Evolutionary conservation across 2,113 vertebrate species (phyloP).

Genomic region (Gymnocephalus cernua): DNA sequence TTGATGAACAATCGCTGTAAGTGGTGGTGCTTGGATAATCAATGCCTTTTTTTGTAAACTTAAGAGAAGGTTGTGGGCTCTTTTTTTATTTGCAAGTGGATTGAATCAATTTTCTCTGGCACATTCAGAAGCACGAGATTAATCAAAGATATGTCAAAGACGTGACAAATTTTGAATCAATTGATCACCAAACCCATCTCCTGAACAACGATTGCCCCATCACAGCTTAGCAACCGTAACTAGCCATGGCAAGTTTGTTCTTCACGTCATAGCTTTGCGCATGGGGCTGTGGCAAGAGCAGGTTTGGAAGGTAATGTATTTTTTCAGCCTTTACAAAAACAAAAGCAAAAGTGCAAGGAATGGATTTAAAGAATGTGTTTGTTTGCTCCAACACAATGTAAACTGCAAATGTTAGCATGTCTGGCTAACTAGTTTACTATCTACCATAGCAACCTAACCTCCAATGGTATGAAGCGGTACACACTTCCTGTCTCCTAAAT

Average conservation of each 20-base stretch:
- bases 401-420: not conserved
- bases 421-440: not conserved
- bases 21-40: slow-evolving; percentile 37
- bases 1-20: slow-evolving; percentile 37
- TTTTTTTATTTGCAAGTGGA: not conserved
- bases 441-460: too few species aligned
- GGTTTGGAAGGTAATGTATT: not conserved
- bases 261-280: not conserved
- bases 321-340: not conserved
- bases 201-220: not conserved
- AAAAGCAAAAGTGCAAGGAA: not conserved
- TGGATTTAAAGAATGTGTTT: not conserved
- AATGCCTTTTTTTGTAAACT: slow-evolving; percentile 36
- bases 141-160: slow-evolving; percentile 5
- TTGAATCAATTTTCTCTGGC: slow-evolving; percentile 12
- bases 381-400: not conserved
- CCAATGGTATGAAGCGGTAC: too few species aligned
- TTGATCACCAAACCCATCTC: not conserved
- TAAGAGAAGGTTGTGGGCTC: not conserved
- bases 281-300: not conserved
- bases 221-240: not conserved
- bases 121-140: slow-evolving; percentile 13
- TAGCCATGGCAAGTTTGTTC: not conserved
- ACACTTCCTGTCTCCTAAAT: too few species aligned
- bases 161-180: slow-evolving; percentile 3